phyloP scores from a whole-genome alignment of 1,140 invertebrate genomes.

The Riptortus pedestris region DNA sequence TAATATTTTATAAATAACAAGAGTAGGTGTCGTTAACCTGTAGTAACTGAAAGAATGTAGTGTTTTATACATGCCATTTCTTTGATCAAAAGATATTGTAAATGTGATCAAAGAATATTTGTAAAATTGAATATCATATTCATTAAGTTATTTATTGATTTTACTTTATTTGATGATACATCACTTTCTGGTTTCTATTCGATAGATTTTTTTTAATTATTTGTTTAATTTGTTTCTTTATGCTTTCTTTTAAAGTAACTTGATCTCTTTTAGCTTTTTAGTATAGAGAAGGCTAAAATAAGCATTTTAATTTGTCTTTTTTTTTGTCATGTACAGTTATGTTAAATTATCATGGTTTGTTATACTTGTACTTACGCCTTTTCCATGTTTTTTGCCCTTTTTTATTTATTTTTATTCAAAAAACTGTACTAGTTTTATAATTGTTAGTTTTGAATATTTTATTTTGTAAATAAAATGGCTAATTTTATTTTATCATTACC shows the following conservation, averaged over 20 bases:
- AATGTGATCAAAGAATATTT: not conserved
- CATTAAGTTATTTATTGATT: conserved; percentile 5
- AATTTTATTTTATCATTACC: too few species aligned
- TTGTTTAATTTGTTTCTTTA: not conserved
- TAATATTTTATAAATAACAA: conserved; percentile 15
- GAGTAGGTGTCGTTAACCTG: conserved; percentile 2
- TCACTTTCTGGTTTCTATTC: not conserved
- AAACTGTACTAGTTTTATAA: too few species aligned
- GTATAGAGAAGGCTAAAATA: not conserved
- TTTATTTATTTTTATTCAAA: too few species aligned
- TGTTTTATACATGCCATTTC: conserved; percentile 16
- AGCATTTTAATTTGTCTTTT: not conserved
- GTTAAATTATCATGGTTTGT: too few species aligned
- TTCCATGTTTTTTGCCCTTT: too few species aligned
- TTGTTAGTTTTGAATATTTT: too few species aligned
- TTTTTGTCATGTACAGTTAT: too few species aligned
- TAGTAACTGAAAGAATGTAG: conserved; percentile 8
- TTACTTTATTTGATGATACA: not conserved
- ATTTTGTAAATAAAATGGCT: too few species aligned
- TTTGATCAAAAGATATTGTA: not conserved
- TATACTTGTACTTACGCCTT: too few species aligned
- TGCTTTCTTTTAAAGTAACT: not conserved
- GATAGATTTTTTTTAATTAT: conserved; percentile 2
- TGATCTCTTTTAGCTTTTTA: conserved; percentile 12
- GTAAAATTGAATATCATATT: not conserved